phyloP scores from a whole-genome alignment of 2,888 invertebrate genomes.

The Idaea dimidiata region DNA sequence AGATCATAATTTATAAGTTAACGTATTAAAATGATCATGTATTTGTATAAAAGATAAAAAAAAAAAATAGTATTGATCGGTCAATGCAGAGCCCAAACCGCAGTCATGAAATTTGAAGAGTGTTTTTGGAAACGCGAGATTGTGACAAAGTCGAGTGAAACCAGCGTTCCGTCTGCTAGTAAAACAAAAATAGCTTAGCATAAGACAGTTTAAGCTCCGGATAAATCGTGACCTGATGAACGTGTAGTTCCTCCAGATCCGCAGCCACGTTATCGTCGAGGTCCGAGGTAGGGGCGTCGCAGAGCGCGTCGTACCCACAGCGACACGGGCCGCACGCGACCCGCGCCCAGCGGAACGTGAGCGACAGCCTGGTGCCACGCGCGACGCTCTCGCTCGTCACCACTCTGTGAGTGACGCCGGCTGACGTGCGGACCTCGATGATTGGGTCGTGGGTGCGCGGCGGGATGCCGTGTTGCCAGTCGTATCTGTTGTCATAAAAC shows the following conservation, averaged over 20 bases:
- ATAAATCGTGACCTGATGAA: conserved; percentile 81
- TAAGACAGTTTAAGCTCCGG: background rate
- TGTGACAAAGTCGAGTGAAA: no score
- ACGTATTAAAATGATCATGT: no score
- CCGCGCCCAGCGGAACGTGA: conserved; percentile 89
- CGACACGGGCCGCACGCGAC: conserved; percentile 81
- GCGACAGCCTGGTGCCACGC: conserved; percentile 83
- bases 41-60: no score
- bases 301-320: conserved; percentile 84
- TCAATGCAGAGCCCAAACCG: no score
- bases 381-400: conserved; percentile 48
- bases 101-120: no score
- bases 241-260: conserved; percentile 86
- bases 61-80: no score
- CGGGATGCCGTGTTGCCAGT: conserved; percentile 94
- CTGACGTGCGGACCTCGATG: conserved; percentile 65
- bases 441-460: conserved; percentile 89
- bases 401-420: conserved; percentile 36
- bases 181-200: no score
- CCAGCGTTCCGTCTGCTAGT: no score
- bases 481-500: conserved; percentile 74
- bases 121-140: no score
- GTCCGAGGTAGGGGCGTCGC: conserved; percentile 75
- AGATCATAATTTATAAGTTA: no score
- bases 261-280: conserved; percentile 78